Evolutionary conservation across 2,888 invertebrate species (phyloP), one percentile per base, ranked within the genome.

Genomic region (Eristalinus sepulchralis): DNA sequence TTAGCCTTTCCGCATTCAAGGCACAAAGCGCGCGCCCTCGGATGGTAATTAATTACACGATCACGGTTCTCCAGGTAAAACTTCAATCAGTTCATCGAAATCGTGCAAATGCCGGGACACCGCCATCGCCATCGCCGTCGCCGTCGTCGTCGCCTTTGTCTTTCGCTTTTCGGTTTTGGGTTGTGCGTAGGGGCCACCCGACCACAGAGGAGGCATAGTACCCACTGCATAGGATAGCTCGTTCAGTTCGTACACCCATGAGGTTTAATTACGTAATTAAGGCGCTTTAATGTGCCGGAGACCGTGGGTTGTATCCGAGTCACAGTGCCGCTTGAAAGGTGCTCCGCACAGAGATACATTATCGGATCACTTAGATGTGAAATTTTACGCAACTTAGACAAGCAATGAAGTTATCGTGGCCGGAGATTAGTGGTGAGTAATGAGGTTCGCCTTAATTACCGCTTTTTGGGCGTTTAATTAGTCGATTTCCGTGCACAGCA

Each of bases 81-180:
- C 47, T 82, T 85, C 85, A 77, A 82, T 85, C 82, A 82, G 68
- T 85, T 78, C 27, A 39, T 82, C 77, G 72, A 82, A 82, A 85
- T 85, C 85, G 82, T 59, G 77, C 72, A 76, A 77, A 62, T 57
- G 84, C 33, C 57, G 71, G 17, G 39, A 1, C n/a, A 13, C 39
- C 3, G 39, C 8, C 11, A 39, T 13, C 13, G 17, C n/a, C 6
- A 9, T 34, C 9, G n/a, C n/a, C n/a, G n/a, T n/a, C 3, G 39
- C 8, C 11, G 11, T 13, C 13, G 17, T 4, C 6, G 1, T 34
- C 9, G 34, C 9, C 10, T 39, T 76, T 53, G 57, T 76, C 20
- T 57, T 55, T 57, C 8, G 0, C 36, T 57, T 22, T 34, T n/a
- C 47, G 8, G 33, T 1, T 24, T 34, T 60, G 17, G 17, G 47